Evolutionary conservation across 1,140 invertebrate genomes (phyloP).

Genomic region (Cotesia chilonis): DNA sequence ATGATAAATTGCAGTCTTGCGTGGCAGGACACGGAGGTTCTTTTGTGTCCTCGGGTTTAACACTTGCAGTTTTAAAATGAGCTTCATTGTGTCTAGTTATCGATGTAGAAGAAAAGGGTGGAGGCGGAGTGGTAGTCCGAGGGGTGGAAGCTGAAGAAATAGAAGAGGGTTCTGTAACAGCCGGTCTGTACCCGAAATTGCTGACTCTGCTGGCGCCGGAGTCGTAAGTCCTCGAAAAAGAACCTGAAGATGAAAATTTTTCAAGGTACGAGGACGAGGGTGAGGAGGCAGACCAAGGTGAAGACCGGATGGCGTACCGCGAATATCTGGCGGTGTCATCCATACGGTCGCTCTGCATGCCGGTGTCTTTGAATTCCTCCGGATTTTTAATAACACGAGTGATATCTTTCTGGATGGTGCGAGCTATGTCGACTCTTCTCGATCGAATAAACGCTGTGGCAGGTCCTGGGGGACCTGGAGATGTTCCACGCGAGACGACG

Average conservation of each 20-base stretch:
- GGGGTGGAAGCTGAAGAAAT: conserved; percentile 28
- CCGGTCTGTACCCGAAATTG: conserved; percentile 47
- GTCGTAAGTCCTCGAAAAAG: conserved; percentile 47
- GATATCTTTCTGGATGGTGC: conserved; percentile 74
- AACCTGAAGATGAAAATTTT: conserved; percentile 51
- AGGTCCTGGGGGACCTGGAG: conserved; percentile 76
- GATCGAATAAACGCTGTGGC: conserved; percentile 69
- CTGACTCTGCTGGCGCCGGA: conserved; percentile 48
- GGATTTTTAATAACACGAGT: conserved; percentile 66
- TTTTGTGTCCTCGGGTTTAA: too few relatives aligned
- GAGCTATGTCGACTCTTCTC: conserved; percentile 75
- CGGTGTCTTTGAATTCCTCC: conserved; percentile 69
- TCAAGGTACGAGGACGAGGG: conserved; percentile 74
- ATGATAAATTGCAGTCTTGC: too few relatives aligned
- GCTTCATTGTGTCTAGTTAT: too few relatives aligned
- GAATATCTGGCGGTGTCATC: conserved; percentile 72
- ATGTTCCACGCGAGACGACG: conserved; percentile 78
- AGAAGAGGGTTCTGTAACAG: conserved; percentile 3
- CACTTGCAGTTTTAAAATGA: too few relatives aligned
- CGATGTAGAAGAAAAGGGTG: too few relatives aligned
- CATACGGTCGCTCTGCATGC: conserved; percentile 74
- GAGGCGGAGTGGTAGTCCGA: too few relatives aligned
- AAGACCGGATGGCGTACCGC: conserved; percentile 68
- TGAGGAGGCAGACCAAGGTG: conserved; percentile 54
- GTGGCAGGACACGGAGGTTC: too few relatives aligned